Conservation (phyloP, 1,140 invertebrate genomes). For the Laupala kohalensis region DNA sequence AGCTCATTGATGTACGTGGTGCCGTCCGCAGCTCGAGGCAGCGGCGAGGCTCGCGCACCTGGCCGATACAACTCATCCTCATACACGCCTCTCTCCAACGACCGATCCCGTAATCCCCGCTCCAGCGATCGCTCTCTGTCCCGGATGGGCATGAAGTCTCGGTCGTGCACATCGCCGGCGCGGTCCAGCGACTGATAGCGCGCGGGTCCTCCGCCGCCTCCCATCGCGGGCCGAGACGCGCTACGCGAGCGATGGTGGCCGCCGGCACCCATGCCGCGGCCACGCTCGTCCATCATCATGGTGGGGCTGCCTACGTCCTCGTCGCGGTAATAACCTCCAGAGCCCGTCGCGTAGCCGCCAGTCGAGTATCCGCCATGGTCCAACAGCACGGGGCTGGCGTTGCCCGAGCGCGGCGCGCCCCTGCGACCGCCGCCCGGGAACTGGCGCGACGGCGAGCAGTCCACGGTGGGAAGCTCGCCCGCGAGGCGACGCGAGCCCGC, state of each 20-base stretch:
- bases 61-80: constrained; percentile 61
- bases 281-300: constrained; percentile 47
- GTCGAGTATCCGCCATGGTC: constrained; percentile 27
- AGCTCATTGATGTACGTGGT: constrained; percentile 73
- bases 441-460: constrained; percentile 64
- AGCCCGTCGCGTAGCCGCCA: constrained; percentile 33
- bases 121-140: constrained; percentile 49
- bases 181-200: constrained; percentile 67
- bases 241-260: constrained; percentile 46
- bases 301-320: constrained; percentile 57
- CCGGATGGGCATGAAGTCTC: constrained; percentile 69
- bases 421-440: constrained; percentile 44
- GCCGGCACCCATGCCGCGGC: constrained; percentile 43
- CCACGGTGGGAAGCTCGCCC: constrained; percentile 64
- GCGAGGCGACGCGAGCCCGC: constrained; percentile 39
- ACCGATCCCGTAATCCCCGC: constrained; percentile 37
- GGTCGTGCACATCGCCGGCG: constrained; percentile 39
- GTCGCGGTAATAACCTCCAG: constrained; percentile 56
- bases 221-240: constrained; percentile 38
- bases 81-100: constrained; percentile 49
- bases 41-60: constrained; percentile 61
- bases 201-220: constrained; percentile 35
- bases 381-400: constrained; percentile 41
- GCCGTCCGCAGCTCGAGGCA: constrained; percentile 24
- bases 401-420: constrained; percentile 44